Base-by-base conservation (phyloP, 2,888 invertebrate species). In the Drosophila anceps region DNA sequence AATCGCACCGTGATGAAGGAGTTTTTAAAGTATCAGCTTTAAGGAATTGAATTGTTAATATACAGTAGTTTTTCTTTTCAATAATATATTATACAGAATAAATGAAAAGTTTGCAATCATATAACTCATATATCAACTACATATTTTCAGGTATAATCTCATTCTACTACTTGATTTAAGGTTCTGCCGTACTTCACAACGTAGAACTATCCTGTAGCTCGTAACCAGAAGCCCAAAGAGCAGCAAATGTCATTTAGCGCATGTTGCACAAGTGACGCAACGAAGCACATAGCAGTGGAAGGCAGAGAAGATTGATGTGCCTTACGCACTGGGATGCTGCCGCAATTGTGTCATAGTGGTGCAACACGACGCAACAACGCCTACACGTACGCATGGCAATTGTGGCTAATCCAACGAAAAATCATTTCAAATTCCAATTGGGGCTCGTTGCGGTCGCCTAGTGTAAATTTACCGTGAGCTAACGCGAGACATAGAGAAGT, bases 391-490 rank as follows among this genome's bases (percentile, higher is more conserved):
- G 53, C 62, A 61, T 66, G 62, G 62, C 71, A 65, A 55, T 53
- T 69, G 60, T 67, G 48, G 41, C 55, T 62, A 72, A 82, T 64
- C 58, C 59, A 59, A 58, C 69, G 70, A 54, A 69, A 68, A 73
- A 73, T 60, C 58, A 69, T 77, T 74, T 66, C 46, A 41, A 73
- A 73, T 73, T 84, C 71, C 80, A 84, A 70, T 81, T 73, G 69
- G 59, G 20, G 46, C 44, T 44, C 53, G n/a, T 55, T 69, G 61
- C 60, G 62, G 72, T 35, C 24, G 37, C 37, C 55, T 44, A 59
- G 41, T 66, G 62, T 48, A 65, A 55, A 46, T 46, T 59, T 60
- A 69, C 51, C 64, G 46, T 37, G 1, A 31, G n/a, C 15, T 31
- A 37, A 29, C 20, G 13, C 57, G 15, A 24, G 15, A 24, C 5